Percentiles rank a stretch among this genome's conserved stretches.
These are phyloP conservation scores for Vannuccia rotundouncinata DNA, from an alignment of 2,888 invertebrate genomes.

Conservation along the genomic window DNA sequence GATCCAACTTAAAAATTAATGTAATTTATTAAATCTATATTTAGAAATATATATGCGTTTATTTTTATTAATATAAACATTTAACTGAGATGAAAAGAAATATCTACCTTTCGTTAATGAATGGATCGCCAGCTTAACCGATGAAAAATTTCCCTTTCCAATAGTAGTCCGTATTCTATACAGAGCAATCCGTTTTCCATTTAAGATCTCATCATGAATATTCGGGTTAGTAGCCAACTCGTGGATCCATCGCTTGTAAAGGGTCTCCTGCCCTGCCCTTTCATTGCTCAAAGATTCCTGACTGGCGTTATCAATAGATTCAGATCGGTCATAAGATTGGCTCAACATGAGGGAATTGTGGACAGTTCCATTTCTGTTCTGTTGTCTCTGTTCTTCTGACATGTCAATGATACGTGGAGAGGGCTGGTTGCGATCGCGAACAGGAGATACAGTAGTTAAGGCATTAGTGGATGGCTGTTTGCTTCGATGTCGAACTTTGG, in stretches of 20 bases:
- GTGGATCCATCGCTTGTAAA: conserved; percentile 33
- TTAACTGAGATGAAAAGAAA: too few species aligned
- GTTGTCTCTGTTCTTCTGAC: too few species aligned
- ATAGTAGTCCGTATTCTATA: conserved; percentile 70
- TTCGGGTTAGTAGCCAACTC: conserved; percentile 47
- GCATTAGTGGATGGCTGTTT: neutral
- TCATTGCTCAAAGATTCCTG: neutral
- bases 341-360: too few species aligned
- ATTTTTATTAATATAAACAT: too few species aligned
- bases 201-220: conserved; percentile 63
- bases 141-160: conserved; percentile 71
- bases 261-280: neutral
- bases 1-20: too few species aligned
- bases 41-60: too few species aligned
- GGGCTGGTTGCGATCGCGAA: neutral
- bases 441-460: too few species aligned
- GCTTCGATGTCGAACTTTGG: neutral
- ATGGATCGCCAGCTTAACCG: conserved; percentile 70
- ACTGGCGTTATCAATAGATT: neutral
- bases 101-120: conserved; percentile 67
- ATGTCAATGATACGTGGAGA: neutral
- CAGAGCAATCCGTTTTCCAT: conserved; percentile 68
- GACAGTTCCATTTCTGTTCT: too few species aligned
- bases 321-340: too few species aligned
- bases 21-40: too few species aligned